Evolutionary conservation across 1,140 invertebrate species (phyloP).

Genomic region (Drosophila insularis): DNA sequence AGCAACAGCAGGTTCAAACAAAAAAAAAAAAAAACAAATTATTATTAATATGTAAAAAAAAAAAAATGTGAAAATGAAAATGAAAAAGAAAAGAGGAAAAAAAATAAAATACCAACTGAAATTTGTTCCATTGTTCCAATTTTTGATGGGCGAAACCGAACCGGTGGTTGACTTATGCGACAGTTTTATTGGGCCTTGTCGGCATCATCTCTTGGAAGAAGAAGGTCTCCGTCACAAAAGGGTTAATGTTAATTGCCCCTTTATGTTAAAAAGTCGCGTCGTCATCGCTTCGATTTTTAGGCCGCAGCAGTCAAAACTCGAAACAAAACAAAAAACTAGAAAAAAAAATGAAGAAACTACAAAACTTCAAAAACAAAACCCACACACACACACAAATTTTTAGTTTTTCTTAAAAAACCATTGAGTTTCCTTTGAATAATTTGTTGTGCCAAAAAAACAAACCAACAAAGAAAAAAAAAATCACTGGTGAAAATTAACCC

Average conservation of each 20-base stretch:
- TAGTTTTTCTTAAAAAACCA: conserved; percentile 4
- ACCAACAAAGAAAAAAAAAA: conserved; percentile 16
- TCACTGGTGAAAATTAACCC: conserved; percentile 42
- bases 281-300: conserved; percentile 39
- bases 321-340: conserved; percentile 18
- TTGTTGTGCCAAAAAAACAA: neutral
- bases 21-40: conserved; percentile 17
- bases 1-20: neutral
- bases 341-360: conserved; percentile 20
- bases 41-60: conserved; percentile 60
- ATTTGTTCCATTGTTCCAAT: conserved; percentile 23
- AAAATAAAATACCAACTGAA: neutral
- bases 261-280: conserved; percentile 63
- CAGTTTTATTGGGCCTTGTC: conserved; percentile 68
- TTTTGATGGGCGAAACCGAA: conserved; percentile 17
- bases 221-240: conserved; percentile 52
- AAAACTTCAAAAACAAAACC: conserved; percentile 24
- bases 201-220: conserved; percentile 43
- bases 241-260: conserved; percentile 76
- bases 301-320: conserved; percentile 34
- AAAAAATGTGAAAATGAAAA: conserved; percentile 34
- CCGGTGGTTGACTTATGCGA: conserved; percentile 66
- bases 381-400: neutral
- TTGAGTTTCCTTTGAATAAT: neutral
- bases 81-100: neutral